Base-by-base conservation (phyloP, 1,140 invertebrate genomes). In the Tetramorium alpestre region DNA sequence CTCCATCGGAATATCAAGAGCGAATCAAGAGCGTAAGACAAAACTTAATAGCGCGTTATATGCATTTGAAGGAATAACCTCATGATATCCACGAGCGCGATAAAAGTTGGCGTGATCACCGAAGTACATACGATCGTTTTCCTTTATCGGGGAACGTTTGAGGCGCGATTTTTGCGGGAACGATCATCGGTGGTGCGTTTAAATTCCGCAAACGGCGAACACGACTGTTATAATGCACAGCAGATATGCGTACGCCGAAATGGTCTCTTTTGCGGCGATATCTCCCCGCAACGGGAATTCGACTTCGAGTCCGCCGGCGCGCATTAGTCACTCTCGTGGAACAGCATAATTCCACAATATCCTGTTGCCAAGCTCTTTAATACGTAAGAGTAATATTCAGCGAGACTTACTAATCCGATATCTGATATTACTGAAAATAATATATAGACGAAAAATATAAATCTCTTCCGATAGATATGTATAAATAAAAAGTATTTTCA, bases 91-190 rank as follows among this genome's bases (percentile, higher is more conserved):
- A 25, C 13, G n/a, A 28, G 22, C 18, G 33, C 38, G 18, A 70
- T 70, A 81, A 56, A 81, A 56, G 77, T 69, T 67, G 4, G 2
- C 13, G 18, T 10, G 64, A 65, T 41, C 38, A 11, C 18, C 16
- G 18, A 67, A 64, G 60, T 67, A 80, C n/a, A 28, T 44, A 38
- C 41, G 44, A 54, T 58, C 78, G 38, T 81, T 81, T 70, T 56
- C 10, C 49, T 81, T 56, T 81, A 70, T 81, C 22, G 49, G 13
- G 1, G 2, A 38, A 54, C 38, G 28, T 81, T 72, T 6, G 22
- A 81, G 33, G 25, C 3, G 44, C 44, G 76, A 54, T 69, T 22
- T 81, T 70, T 51, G 4, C 22, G 13, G 7, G 1, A 64, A 67
- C 49, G n/a, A 56, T 70, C 78, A 70, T 25, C n/a, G 25, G 18